These are phyloP conservation scores for Dysdera silvatica DNA, from an alignment of 1,140 invertebrate genomes.

Conservation along the genomic window DNA sequence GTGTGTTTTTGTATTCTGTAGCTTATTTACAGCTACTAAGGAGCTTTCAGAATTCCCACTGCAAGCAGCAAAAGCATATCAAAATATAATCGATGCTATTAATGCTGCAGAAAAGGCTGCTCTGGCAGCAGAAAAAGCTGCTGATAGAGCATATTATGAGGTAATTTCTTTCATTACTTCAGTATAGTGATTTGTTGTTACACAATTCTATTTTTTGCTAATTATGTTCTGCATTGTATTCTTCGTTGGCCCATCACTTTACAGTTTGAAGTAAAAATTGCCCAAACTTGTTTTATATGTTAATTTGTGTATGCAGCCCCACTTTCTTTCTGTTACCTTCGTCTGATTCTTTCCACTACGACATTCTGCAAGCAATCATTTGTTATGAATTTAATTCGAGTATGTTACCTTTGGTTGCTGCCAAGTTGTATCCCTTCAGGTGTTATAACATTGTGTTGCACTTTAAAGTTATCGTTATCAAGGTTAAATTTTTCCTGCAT, in stretches of 20 bases:
- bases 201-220: background rate
- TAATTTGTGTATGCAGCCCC: background rate
- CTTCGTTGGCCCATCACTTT: too few species aligned
- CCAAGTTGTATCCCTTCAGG: too few species aligned
- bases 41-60: constrained; percentile 51
- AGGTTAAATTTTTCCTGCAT: too few species aligned
- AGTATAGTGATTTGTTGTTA: background rate
- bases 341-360: too few species aligned
- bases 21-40: constrained; percentile 34
- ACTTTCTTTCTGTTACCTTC: too few species aligned
- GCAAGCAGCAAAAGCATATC: constrained; percentile 69
- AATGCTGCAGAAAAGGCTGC: constrained; percentile 55
- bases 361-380: too few species aligned
- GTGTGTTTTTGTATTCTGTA: constrained; percentile 4
- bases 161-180: constrained; percentile 36
- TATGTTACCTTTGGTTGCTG: too few species aligned
- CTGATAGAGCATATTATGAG: constrained; percentile 52
- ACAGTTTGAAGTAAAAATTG: too few species aligned
- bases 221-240: too few species aligned
- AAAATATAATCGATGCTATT: constrained; percentile 64
- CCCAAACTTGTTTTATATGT: background rate
- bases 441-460: too few species aligned
- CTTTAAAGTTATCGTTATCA: too few species aligned
- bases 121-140: constrained; percentile 55
- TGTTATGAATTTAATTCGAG: too few species aligned